These are phyloP conservation scores for Alca torda DNA, from an alignment of 2,797 vertebrate species.

Conservation along the genomic window DNA sequence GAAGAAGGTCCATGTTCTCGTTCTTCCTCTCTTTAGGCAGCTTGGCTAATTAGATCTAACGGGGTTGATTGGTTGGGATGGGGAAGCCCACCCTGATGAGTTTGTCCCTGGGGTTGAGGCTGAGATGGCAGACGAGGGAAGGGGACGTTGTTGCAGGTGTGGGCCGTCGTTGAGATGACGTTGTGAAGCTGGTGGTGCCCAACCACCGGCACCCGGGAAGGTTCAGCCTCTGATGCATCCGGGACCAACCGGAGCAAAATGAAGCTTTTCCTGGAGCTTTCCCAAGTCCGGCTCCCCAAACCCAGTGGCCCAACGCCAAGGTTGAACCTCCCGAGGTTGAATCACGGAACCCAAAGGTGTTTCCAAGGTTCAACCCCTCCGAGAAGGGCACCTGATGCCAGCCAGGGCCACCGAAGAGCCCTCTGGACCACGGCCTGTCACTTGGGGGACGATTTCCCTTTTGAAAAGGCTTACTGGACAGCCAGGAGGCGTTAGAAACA, in stretches of 20 bases:
- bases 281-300: neutral
- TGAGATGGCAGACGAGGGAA: neutral
- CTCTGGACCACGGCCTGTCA: fast-evolving
- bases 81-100: neutral
- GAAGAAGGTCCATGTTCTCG: too few relatives aligned
- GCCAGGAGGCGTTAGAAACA: neutral
- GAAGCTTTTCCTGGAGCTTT: neutral
- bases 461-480: fast-evolving
- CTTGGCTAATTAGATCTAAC: neutral
- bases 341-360: neutral
- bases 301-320: neutral
- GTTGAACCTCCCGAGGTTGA: neutral
- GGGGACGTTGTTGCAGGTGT: neutral
- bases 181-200: neutral
- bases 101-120: neutral
- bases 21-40: neutral
- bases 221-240: neutral
- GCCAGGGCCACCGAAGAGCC: neutral
- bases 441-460: neutral
- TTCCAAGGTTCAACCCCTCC: neutral
- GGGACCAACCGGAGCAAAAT: fast-evolving
- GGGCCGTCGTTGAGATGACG: neutral
- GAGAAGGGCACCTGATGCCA: too few relatives aligned
- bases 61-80: neutral
- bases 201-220: neutral